Base-by-base conservation (phyloP, 2,113 vertebrate genomes). In the Cacatua alba region DNA sequence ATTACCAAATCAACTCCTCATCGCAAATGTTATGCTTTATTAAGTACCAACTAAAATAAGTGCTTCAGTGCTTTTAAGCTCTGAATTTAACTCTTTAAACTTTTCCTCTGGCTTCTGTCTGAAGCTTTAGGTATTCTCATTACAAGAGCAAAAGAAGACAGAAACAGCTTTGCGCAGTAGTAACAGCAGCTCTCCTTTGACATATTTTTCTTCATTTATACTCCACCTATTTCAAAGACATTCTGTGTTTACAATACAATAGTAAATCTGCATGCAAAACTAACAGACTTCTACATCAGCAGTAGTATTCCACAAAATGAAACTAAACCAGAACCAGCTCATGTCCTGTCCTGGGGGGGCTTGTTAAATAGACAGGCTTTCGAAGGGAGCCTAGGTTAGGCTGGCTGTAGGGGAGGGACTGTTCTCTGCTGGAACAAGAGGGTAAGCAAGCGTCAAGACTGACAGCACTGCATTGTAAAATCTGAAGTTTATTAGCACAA, bases 131-230 rank as follows among this genome's bases (percentile, higher is more conserved):
- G 57, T 86, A 68, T 75, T 71, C 43, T 25, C 33, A 67, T 85
- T 75, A 94, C 76, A 95, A 95, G 90, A 76, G 28, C 55, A 93
- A 92, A 94, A 89, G 39, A 82, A 14, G 26, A 64, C 74, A 72
- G n/a, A 86, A 72, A 49, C 19, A 75, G n/a, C 43, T 35, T 48
- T 39, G 8, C 41, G 17, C 60, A 57, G 17, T 14, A 17, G 41
- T 53, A 88, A 68, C 17, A 86, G 39, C 18, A 88, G 33, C 7
- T 72, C 67, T 76, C 44, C 63, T 86, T 86, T 88, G 57, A 93
- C 39, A 4, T 20, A 64, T 72, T 90, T 76, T 28, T 49, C 35
- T 64, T 76, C 57, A 43, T 94, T 86, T 80, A 62, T 44, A 53
- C 31, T 17, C 25, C 29, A 64, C 11, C 35, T 79, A 88, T 82